Conservation (phyloP, 2,113 vertebrate species). For the Spea multiplicata region DNA sequence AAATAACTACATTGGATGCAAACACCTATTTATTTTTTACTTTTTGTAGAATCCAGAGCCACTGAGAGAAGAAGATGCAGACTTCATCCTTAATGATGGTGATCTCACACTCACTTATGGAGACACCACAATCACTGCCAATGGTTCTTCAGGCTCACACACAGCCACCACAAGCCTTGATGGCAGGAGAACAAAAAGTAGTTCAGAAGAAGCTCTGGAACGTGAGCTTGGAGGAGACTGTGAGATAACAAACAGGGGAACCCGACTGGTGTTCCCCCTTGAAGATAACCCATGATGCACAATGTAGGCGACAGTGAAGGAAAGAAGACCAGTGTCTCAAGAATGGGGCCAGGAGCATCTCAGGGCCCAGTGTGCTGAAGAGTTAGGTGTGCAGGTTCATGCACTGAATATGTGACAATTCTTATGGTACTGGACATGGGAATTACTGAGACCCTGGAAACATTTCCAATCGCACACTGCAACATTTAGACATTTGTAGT, state of each 20-base stretch:
- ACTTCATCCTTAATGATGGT: conserved; percentile 84
- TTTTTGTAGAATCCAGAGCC: conserved; percentile 85
- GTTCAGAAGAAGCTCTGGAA: conserved; percentile 86
- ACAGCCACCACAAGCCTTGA: conserved; percentile 63
- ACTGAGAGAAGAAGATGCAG: conserved; percentile 84
- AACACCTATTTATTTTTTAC: conserved; percentile 9
- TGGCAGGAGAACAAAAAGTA: conserved; percentile 74
- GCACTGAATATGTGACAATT: conserved; percentile 51
- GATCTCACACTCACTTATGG: conserved; percentile 92
- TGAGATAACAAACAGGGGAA: conserved; percentile 86
- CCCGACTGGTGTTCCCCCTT: conserved; percentile 89
- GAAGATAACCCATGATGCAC: conserved; percentile 82
- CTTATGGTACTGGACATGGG: conserved; percentile 55
- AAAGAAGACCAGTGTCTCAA: conserved; percentile 42
- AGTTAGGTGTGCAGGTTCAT: conserved; percentile 55
- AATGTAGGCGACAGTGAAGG: conserved; percentile 44
- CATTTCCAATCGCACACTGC: conserved; percentile 51
- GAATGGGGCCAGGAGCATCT: conserved; percentile 54
- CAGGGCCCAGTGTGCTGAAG: conserved; percentile 57
- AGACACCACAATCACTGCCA: conserved; percentile 86
- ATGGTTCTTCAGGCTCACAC: conserved; percentile 78
- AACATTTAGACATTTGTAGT: background rate
- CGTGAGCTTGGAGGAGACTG: conserved; percentile 81
- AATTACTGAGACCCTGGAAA: conserved; percentile 45
- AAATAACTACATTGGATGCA: too few species aligned